phyloP scores from a whole-genome alignment of 1,140 invertebrate genomes.

The Brachystomella parvula region DNA sequence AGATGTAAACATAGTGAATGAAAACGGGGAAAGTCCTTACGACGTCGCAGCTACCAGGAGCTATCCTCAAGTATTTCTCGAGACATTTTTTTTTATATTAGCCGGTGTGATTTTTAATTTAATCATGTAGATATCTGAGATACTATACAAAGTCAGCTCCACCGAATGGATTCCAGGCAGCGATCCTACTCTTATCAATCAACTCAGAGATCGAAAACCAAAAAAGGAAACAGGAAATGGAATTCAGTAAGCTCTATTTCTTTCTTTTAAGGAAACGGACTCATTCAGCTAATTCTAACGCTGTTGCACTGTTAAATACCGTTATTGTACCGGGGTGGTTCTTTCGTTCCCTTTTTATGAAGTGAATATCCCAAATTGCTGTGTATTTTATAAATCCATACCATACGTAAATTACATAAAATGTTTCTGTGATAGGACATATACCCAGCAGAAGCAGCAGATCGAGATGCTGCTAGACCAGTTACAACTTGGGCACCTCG shows the following conservation, averaged over 20 bases:
- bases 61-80: not conserved
- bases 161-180: not conserved
- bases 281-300: not conserved
- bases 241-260: not conserved
- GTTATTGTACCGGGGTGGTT: too few species aligned
- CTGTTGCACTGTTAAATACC: not conserved
- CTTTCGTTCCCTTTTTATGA: too few species aligned
- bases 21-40: not conserved
- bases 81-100: not conserved
- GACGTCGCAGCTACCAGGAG: not conserved
- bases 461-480: constrained; percentile 2
- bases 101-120: not conserved
- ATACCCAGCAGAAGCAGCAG: not conserved
- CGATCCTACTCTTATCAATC: not conserved
- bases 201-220: not conserved
- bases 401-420: not conserved
- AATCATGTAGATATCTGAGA: not conserved
- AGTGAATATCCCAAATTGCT: not conserved
- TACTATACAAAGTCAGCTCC: not conserved
- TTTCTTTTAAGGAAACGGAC: not conserved
- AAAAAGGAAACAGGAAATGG: not conserved
- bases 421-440: not conserved
- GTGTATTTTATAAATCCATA: not conserved
- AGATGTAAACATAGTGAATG: not conserved
- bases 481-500: not conserved